Conservation (phyloP, 2,797 vertebrate genomes). For the Bufotes viridis region DNA sequence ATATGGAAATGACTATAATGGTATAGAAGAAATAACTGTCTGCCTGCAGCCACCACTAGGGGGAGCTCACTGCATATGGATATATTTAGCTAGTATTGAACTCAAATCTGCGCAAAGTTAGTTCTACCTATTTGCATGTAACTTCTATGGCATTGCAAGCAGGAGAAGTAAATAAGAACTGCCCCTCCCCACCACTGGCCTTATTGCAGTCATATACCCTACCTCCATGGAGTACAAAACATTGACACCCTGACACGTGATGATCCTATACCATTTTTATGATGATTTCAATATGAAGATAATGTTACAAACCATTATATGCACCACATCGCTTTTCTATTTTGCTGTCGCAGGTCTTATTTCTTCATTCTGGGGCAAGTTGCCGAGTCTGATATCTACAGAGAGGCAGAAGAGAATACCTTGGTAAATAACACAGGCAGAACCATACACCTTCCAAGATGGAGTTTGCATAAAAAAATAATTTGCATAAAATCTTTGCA, state of each 20-base stretch:
- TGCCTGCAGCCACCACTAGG: background rate
- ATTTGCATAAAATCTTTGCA: background rate
- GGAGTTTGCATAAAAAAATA: background rate
- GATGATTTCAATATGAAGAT: background rate
- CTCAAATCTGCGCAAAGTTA: background rate
- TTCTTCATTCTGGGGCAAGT: conserved; percentile 91
- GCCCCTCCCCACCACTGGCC: too few relatives aligned
- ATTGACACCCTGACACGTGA: background rate
- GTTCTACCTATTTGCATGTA: background rate
- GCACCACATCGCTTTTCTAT: background rate
- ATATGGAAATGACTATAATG: background rate
- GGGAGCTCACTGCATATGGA: background rate
- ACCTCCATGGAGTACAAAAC: background rate
- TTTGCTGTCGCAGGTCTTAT: conserved; percentile 77
- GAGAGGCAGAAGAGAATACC: conserved; percentile 81
- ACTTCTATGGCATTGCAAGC: background rate
- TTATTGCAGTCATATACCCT: background rate
- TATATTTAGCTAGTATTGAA: background rate
- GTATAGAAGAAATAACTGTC: background rate
- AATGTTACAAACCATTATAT: background rate
- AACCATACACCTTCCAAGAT: background rate
- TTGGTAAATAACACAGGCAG: conserved; percentile 74
- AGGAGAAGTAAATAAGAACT: background rate
- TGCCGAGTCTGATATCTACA: conserved; percentile 85
- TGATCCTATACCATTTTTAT: background rate